Percentiles rank a stretch among this genome's conserved stretches.
phyloP scores from a whole-genome alignment of 2,888 invertebrate genomes.

The Eilema sororculum region DNA sequence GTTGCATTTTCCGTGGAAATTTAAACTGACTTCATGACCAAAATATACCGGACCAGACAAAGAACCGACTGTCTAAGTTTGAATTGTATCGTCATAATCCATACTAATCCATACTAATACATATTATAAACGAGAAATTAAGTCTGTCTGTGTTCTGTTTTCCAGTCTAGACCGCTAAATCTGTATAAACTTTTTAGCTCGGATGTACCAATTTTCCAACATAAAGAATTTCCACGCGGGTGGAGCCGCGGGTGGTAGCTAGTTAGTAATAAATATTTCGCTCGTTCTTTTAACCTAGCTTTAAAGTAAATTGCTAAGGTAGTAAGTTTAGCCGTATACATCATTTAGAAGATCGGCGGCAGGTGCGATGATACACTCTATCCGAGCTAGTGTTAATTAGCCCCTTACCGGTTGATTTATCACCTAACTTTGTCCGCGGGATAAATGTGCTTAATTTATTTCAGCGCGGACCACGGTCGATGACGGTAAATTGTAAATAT shows the following conservation, averaged over 20 bases:
- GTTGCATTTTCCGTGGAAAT: neutral
- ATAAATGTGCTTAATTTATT: slow-evolving; percentile 65
- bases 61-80: neutral
- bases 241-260: neutral
- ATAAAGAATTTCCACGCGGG: neutral
- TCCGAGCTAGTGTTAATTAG: slow-evolving; percentile 72
- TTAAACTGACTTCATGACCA: neutral
- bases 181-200: neutral
- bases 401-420: slow-evolving; percentile 76
- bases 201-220: neutral
- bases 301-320: slow-evolving; percentile 59
- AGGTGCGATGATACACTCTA: slow-evolving; percentile 72
- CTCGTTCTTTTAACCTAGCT: slow-evolving; percentile 43
- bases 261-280: slow-evolving; percentile 45
- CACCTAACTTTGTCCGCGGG: slow-evolving; percentile 66
- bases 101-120: neutral
- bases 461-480: slow-evolving; percentile 50
- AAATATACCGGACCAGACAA: too few species aligned
- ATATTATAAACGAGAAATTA: too few species aligned
- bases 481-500: slow-evolving; percentile 53
- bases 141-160: neutral
- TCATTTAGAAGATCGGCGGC: slow-evolving; percentile 47
- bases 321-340: slow-evolving; percentile 21
- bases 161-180: neutral
- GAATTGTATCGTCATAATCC: neutral